Conservation (phyloP, 2,888 invertebrate species). For the Erpobdella octoculata region DNA sequence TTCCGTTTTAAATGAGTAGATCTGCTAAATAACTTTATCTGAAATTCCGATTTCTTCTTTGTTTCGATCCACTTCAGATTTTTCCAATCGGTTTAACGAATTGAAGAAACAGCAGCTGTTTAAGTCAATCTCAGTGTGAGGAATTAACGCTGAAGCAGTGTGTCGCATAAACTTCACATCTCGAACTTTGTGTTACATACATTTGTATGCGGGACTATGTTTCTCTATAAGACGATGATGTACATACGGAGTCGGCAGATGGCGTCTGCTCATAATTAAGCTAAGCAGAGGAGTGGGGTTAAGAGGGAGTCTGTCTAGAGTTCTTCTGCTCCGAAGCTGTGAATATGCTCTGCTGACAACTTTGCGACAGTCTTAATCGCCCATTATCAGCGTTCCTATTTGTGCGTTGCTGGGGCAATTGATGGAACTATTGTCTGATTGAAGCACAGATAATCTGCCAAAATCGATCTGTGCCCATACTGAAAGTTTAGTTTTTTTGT, state of each 20-base stretch:
- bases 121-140: too few relatives aligned
- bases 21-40: too few relatives aligned
- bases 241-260: constrained; percentile 10
- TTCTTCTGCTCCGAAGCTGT: constrained; percentile 3
- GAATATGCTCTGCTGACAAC: neutral
- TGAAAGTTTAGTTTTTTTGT: constrained; percentile 13
- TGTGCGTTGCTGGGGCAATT: constrained; percentile 20
- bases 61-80: too few relatives aligned
- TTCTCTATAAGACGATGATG: too few relatives aligned
- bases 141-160: too few relatives aligned
- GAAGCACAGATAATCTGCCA: constrained; percentile 17
- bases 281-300: neutral
- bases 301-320: neutral
- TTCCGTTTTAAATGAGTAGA: too few relatives aligned
- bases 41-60: too few relatives aligned
- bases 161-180: too few relatives aligned
- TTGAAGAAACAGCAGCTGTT: too few relatives aligned
- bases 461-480: constrained; percentile 9
- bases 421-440: constrained; percentile 18
- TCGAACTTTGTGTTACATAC: too few relatives aligned
- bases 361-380: constrained; percentile 15
- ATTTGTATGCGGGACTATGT: too few relatives aligned
- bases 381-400: constrained; percentile 12
- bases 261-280: neutral
- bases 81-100: too few relatives aligned